Evolutionary conservation across 2,797 vertebrate species (phyloP).

Genomic region (Hapalemur alaotrensis): DNA sequence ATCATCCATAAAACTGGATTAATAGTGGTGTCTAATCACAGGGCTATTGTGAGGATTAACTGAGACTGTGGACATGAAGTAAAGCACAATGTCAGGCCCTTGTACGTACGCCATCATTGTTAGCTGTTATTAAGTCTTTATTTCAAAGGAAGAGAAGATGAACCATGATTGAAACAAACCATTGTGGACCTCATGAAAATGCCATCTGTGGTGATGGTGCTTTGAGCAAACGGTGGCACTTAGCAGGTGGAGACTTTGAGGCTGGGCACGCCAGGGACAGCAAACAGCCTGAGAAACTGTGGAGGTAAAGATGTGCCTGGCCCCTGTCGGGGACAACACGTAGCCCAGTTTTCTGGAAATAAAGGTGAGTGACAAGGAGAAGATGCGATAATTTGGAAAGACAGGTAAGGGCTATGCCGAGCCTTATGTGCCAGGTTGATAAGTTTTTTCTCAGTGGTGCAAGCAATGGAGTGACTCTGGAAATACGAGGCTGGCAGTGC

Average conservation of each 20-base stretch:
- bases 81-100: not conserved
- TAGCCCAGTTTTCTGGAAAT: not conserved
- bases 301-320: not conserved
- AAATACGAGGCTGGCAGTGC: not conserved
- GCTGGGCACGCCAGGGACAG: not conserved
- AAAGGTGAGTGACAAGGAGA: not conserved
- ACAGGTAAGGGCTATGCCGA: not conserved
- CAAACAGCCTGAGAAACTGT: not conserved
- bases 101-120: not conserved
- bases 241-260: not conserved
- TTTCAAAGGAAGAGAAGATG: constrained; percentile 5
- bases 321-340: not conserved
- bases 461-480: not conserved
- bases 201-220: too few relatives aligned
- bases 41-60: not conserved
- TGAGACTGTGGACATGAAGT: not conserved
- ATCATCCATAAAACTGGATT: constrained; percentile 13
- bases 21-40: not conserved
- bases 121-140: not conserved
- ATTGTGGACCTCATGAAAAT: not conserved
- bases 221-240: not conserved
- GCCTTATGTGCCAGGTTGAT: not conserved
- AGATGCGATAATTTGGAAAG: not conserved
- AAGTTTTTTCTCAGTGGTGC: not conserved
- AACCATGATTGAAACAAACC: not conserved